A percentile compares a stretch with the other conserved stretches of the same genome.
Evolutionary conservation across 2,797 vertebrate genomes (phyloP).

Genomic region (Dallia pectoralis): DNA sequence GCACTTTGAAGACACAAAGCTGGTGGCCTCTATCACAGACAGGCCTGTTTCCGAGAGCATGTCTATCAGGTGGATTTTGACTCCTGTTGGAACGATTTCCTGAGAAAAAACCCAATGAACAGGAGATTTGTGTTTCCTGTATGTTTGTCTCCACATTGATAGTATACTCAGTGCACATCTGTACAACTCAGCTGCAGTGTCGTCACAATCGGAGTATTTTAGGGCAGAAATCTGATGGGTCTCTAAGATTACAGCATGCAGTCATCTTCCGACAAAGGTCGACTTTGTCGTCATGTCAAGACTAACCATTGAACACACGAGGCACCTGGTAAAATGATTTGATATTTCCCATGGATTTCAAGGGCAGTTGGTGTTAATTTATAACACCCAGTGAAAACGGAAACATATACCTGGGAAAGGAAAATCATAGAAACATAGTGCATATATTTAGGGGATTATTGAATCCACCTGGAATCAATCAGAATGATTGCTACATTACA

Average conservation of each 20-base stretch:
- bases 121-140: conserved; percentile 45
- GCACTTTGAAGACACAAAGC: conserved; percentile 97
- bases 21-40: conserved; percentile 90
- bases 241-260: conserved; percentile 21
- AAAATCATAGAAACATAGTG: conserved; percentile 49
- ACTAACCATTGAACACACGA: conserved; percentile 39
- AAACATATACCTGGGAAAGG: conserved; percentile 60
- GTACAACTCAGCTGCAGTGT: neutral
- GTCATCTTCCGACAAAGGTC: conserved; percentile 27
- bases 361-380: conserved; percentile 41
- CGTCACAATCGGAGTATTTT: conserved; percentile 23
- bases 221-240: conserved; percentile 20
- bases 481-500: neutral
- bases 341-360: conserved; percentile 63
- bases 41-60: conserved; percentile 90
- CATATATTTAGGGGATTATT: conserved; percentile 38
- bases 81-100: conserved; percentile 88
- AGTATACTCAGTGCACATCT: conserved; percentile 30
- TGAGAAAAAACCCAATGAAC: conserved; percentile 65
- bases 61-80: conserved; percentile 94
- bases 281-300: conserved; percentile 33
- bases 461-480: neutral
- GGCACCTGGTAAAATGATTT: conserved; percentile 53
- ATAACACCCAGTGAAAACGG: conserved; percentile 53
- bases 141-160: conserved; percentile 45